Evolutionary conservation across 1,140 invertebrate genomes (phyloP), one percentile per base, ranked within the genome.

Genomic region (Drosophila prosaltans): DNA sequence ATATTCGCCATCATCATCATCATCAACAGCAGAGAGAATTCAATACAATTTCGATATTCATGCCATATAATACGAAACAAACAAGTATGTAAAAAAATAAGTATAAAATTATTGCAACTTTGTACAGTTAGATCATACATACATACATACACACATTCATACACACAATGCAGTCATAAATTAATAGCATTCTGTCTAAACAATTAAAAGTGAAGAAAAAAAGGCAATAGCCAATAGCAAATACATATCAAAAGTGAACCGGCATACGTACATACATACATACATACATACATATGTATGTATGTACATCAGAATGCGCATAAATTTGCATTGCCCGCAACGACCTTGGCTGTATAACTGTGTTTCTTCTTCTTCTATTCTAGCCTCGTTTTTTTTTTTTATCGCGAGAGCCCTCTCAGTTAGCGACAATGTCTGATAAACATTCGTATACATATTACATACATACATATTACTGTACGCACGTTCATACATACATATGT

Each of bases 101-200:
- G 0, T 30, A 30, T 6, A 36, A 4, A 36, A 36, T 36, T 2
- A 11, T 43, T 43, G 41, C 16, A 5, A 48, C 45, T 48, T 48
- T 48, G 45, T 48, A 48, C 45, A 51, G 32, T 59, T 59, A 39
- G 57, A 59, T 59, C 32, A 10, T 39, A 45, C 36, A 16, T 43
- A 43, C 5, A 26, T 61, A 43, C 21, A 41, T 16, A 41, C 1
- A 61, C 8, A 40, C 16, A 40, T 21, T 24, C 58, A 40, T 26
- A 60, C 28, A 45, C n/a, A 36, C 55, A 59, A 60, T 36, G 65
- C 72, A 65, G 54, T 62, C 69, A 79, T 88, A 86, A 86, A 82
- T 86, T 82, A 86, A 88, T 88, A 82, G 78, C 69, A 54, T 71
- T 73, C 58, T 77, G 80, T 82, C 65, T 88, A 82, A 88, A 88